phyloP scores from a whole-genome alignment of 2,888 invertebrate species.

The Acleris literana region DNA sequence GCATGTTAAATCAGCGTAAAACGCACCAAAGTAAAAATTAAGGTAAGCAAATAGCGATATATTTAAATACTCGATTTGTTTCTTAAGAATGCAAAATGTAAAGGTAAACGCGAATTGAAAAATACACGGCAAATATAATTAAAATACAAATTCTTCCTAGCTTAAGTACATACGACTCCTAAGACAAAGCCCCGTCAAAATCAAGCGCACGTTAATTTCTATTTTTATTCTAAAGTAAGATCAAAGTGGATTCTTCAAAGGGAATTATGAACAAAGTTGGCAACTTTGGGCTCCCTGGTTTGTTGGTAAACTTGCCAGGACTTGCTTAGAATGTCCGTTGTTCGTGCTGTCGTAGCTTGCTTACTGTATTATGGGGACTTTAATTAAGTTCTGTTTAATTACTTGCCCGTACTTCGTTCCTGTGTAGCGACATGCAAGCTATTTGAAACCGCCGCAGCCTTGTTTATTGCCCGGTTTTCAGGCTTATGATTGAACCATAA shows the following conservation, averaged over 20 bases:
- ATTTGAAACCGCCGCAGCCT: slow-evolving; percentile 34
- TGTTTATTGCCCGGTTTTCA: slow-evolving; percentile 30
- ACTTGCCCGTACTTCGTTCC: slow-evolving; percentile 47
- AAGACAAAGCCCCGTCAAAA: slow-evolving; percentile 34
- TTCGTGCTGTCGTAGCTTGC: slow-evolving; percentile 48
- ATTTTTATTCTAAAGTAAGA: slow-evolving; percentile 45
- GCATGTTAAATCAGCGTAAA: no score
- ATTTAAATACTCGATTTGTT: no score
- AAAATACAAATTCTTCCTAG: no score
- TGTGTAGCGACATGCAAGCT: slow-evolving; percentile 39
- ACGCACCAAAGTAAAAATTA: no score
- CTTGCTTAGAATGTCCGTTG: slow-evolving; percentile 47
- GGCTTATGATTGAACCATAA: slow-evolving; percentile 26
- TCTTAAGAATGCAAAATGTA: no score
- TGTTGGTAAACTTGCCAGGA: slow-evolving; percentile 59
- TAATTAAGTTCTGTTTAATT: slow-evolving; percentile 67
- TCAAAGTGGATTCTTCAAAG: slow-evolving; percentile 60
- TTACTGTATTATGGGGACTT: slow-evolving; percentile 56
- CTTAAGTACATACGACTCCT: neutral
- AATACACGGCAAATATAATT: no score
- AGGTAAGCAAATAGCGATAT: no score
- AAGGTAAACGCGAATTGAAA: no score
- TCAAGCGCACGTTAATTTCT: slow-evolving; percentile 34
- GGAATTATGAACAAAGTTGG: slow-evolving; percentile 70
- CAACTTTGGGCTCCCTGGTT: slow-evolving; percentile 65